Conservation (phyloP, 2,888 invertebrate species). For the Caenorhabditis afra region DNA sequence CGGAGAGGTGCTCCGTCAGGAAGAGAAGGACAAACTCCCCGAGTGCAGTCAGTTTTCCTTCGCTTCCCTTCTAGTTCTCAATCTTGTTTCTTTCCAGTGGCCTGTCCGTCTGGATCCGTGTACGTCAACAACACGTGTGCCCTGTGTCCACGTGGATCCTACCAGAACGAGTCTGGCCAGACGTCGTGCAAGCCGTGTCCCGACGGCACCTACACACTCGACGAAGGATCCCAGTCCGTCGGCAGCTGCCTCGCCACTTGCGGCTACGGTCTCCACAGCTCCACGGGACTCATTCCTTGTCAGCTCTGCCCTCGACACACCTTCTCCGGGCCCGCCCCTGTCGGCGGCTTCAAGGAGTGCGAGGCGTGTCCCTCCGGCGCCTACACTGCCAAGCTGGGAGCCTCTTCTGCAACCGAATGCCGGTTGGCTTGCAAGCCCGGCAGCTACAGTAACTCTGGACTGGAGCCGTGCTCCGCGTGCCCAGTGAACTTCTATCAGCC, state of each 20-base stretch:
- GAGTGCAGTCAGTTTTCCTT: slow-evolving; percentile 87
- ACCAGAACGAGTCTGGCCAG: slow-evolving; percentile 84
- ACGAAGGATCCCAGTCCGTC: slow-evolving; percentile 87
- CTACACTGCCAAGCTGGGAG: slow-evolving; percentile 81
- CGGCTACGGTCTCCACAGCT: slow-evolving; percentile 95
- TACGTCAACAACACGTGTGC: slow-evolving; percentile 92
- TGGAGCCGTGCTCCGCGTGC: slow-evolving; percentile 94
- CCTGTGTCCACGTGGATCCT: slow-evolving; percentile 91
- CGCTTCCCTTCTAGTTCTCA: background rate
- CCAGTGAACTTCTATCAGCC: slow-evolving; percentile 94
- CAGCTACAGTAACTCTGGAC: slow-evolving; percentile 84
- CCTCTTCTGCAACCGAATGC: slow-evolving; percentile 81
- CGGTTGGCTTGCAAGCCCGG: slow-evolving; percentile 91
- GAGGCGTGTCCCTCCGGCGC: slow-evolving; percentile 86
- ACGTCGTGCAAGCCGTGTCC: slow-evolving; percentile 95
- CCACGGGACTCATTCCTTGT: slow-evolving; percentile 94
- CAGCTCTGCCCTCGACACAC: slow-evolving; percentile 94
- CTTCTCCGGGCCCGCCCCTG: slow-evolving; percentile 83
- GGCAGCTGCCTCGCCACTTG: slow-evolving; percentile 85
- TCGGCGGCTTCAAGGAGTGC: slow-evolving; percentile 83
- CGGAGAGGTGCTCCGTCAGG: slow-evolving; percentile 95
- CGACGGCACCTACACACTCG: slow-evolving; percentile 88
- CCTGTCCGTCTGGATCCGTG: slow-evolving; percentile 96
- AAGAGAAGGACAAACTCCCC: slow-evolving; percentile 88
- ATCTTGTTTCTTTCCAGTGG: slow-evolving; percentile 84